Conservation (phyloP, 2,888 invertebrate genomes). For the Tinea trinotella region DNA sequence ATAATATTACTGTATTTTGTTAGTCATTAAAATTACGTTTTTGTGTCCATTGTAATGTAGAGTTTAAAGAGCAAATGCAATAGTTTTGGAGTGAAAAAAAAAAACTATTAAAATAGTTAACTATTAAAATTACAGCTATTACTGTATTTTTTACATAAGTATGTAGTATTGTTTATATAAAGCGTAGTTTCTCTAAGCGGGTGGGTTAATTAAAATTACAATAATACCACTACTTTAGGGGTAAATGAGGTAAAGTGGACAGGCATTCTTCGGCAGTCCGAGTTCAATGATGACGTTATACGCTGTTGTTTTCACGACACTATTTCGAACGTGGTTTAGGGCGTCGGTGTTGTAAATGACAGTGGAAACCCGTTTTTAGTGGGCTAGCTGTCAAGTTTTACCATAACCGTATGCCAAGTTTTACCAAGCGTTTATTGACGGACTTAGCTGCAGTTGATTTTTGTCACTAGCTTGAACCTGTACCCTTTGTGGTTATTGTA, state of each 20-base stretch:
- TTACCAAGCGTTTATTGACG: background rate
- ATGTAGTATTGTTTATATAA: no score
- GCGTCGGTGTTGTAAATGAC: background rate
- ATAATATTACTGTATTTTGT: no score
- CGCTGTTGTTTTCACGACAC: background rate
- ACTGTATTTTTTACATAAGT: no score
- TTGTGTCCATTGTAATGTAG: no score
- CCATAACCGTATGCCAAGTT: background rate
- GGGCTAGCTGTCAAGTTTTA: conserved; percentile 12
- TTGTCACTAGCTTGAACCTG: background rate
- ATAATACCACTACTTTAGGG: background rate
- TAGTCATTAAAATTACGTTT: no score
- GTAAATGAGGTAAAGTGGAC: background rate
- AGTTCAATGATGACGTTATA: background rate
- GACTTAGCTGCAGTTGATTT: background rate
- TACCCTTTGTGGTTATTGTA: background rate
- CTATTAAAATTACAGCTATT: no score
- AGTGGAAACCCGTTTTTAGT: conserved; percentile 1
- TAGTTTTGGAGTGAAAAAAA: no score
- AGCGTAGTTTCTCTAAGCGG: no score
- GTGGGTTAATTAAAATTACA: background rate
- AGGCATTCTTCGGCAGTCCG: background rate
- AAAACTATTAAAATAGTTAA: no score
- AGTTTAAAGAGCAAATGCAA: no score
- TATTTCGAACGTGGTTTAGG: background rate